A percentile compares a stretch with the other conserved stretches of the same genome.
phyloP scores from a whole-genome alignment of 64 coral and sea anemone species.

The Stylophora pistillata region DNA sequence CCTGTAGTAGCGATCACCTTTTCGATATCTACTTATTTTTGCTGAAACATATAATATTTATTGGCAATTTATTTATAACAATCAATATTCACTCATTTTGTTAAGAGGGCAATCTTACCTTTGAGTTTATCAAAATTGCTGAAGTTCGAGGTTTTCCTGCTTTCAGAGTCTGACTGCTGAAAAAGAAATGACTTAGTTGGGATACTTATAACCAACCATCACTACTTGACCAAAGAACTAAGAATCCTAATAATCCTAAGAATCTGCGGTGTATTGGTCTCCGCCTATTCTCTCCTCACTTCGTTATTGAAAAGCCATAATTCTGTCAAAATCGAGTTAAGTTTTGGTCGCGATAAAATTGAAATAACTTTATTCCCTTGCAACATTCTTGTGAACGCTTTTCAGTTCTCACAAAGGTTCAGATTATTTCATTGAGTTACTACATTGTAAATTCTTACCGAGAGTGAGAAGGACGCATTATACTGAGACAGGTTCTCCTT shows the following conservation, averaged over 20 bases:
- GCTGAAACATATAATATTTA: too few relatives aligned
- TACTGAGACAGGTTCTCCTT: constrained; percentile 12
- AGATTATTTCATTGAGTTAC: neutral
- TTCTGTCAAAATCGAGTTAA: too few relatives aligned
- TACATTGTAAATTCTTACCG: neutral
- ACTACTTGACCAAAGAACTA: neutral
- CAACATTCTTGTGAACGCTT: neutral
- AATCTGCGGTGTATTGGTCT: too few relatives aligned
- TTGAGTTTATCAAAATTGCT: neutral
- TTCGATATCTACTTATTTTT: neutral
- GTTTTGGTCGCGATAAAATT: too few relatives aligned
- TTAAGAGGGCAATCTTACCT: neutral
- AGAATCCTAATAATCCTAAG: too few relatives aligned
- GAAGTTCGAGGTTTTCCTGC: neutral
- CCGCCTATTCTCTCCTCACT: too few relatives aligned
- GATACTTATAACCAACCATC: too few relatives aligned
- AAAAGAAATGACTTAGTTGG: neutral
- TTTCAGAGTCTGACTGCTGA: neutral
- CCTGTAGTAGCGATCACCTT: neutral
- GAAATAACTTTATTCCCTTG: neutral
- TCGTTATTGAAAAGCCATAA: too few relatives aligned
- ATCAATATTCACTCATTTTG: neutral
- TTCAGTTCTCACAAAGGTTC: neutral
- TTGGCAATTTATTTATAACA: neutral
- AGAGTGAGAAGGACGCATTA: constrained; percentile 12